Evolutionary conservation across 2,113 vertebrate species (phyloP).

Genomic region (Eretmochelys imbricata): DNA sequence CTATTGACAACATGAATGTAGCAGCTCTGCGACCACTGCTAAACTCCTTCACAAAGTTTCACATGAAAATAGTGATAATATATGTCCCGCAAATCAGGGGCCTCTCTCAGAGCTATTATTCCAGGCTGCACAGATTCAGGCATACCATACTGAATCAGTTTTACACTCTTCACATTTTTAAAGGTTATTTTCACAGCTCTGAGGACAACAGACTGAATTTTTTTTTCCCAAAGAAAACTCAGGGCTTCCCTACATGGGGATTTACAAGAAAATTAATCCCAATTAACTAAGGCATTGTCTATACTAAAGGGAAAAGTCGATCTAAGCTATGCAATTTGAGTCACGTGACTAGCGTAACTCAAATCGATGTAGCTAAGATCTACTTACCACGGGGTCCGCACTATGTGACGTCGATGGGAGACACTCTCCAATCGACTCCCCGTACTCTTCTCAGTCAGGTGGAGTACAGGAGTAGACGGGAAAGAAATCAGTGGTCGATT

Average conservation of each 20-base stretch:
- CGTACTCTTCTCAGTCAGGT: too few species aligned
- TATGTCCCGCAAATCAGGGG: not conserved
- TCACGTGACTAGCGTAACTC: too few species aligned
- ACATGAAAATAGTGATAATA: not conserved
- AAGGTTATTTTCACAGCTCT: not conserved
- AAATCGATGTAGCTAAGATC: too few species aligned
- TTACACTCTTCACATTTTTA: not conserved
- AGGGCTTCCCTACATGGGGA: not conserved
- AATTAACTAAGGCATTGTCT: too few species aligned
- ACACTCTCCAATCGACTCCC: too few species aligned
- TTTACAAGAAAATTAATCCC: not conserved
- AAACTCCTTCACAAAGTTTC: not conserved
- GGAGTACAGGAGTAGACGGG: too few species aligned
- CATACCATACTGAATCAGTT: not conserved
- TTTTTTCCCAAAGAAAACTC: not conserved
- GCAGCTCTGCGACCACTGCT: not conserved
- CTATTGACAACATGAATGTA: not conserved
- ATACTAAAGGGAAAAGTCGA: too few species aligned
- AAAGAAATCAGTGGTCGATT: too few species aligned
- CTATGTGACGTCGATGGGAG: too few species aligned
- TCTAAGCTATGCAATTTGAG: too few species aligned
- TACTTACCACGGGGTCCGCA: too few species aligned
- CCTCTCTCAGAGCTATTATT: not conserved
- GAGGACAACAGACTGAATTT: not conserved
- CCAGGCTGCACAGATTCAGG: not conserved